Percentiles rank a stretch among this genome's conserved stretches.
Conservation (phyloP, 2,113 vertebrate species). For the Psilopogon haemacephalus region DNA sequence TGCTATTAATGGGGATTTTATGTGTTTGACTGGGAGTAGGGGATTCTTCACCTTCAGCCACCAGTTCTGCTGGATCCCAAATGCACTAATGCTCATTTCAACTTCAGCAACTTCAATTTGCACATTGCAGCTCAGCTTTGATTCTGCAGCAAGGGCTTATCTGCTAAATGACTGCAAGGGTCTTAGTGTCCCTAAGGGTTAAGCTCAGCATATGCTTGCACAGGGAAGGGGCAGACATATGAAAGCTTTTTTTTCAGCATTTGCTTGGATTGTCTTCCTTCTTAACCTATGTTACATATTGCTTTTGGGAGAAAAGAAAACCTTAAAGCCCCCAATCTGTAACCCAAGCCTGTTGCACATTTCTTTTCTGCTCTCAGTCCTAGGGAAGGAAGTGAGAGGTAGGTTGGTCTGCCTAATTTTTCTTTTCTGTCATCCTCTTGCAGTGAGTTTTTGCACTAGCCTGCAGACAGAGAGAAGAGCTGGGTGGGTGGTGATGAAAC, state of each 20-base stretch:
- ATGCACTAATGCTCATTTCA: constrained; percentile 45
- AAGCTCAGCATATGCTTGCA: constrained; percentile 47
- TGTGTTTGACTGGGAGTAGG: constrained; percentile 23
- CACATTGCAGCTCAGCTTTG: background rate
- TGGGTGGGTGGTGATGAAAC: constrained; percentile 63
- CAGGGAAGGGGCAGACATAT: constrained; percentile 19
- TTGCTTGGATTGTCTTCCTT: background rate
- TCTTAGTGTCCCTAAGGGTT: constrained; percentile 13
- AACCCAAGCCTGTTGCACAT: background rate
- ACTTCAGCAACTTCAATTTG: constrained; percentile 29
- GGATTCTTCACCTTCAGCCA: constrained; percentile 37
- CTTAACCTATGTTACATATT: background rate
- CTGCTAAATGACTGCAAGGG: constrained; percentile 16
- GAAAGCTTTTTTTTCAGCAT: background rate
- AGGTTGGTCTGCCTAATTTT: background rate
- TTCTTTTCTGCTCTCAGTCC: background rate
- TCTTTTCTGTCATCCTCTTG: background rate
- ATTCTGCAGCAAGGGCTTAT: constrained; percentile 15
- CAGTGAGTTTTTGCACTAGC: background rate
- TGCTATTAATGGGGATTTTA: constrained; percentile 13
- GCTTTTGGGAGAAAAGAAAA: background rate
- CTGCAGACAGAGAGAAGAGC: constrained; percentile 34
- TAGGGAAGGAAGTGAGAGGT: constrained; percentile 20
- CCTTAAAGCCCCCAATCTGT: background rate
- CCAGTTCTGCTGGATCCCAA: constrained; percentile 37